phyloP scores from a whole-genome alignment of 2,797 vertebrate species.

The Lithobates pipiens region DNA sequence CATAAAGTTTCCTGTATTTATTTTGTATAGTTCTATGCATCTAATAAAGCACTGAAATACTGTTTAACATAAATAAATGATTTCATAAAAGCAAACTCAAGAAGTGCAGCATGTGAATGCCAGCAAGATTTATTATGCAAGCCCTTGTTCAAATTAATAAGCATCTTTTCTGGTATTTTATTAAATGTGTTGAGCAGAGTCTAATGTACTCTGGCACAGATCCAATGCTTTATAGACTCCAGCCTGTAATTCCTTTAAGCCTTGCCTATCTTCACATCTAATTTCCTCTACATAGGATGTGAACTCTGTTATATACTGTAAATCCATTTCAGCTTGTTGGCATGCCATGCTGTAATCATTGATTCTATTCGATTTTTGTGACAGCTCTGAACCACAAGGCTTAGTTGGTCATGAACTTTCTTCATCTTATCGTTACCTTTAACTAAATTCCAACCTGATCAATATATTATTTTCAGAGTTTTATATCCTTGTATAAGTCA shows the following conservation, averaged over 20 bases:
- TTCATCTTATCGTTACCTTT: slow-evolving; percentile 2
- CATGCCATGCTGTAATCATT: slow-evolving; percentile 9
- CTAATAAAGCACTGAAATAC: slow-evolving; percentile 48
- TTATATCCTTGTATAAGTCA: background rate
- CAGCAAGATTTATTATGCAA: slow-evolving; percentile 50
- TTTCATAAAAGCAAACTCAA: slow-evolving; percentile 40
- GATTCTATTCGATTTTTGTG: background rate
- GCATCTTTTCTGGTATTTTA: slow-evolving; percentile 53
- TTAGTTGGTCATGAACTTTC: slow-evolving; percentile 2
- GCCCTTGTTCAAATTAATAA: slow-evolving; percentile 57
- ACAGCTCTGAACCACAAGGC: background rate
- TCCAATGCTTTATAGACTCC: slow-evolving; percentile 45
- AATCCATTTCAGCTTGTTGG: slow-evolving; percentile 18
- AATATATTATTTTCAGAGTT: background rate
- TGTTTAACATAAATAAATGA: slow-evolving; percentile 54
- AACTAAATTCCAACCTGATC: background rate
- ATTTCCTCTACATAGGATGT: slow-evolving; percentile 31
- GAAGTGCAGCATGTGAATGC: slow-evolving; percentile 32
- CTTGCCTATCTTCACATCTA: slow-evolving; percentile 46
- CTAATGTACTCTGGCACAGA: slow-evolving; percentile 45
- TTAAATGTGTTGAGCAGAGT: slow-evolving; percentile 39
- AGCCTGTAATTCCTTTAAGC: slow-evolving; percentile 28
- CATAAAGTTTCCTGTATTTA: slow-evolving; percentile 26
- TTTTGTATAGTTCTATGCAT: slow-evolving; percentile 27
- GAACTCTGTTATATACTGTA: slow-evolving; percentile 4